phyloP scores from a whole-genome alignment of 2,797 vertebrate genomes.

The Podarcis siculus region DNA sequence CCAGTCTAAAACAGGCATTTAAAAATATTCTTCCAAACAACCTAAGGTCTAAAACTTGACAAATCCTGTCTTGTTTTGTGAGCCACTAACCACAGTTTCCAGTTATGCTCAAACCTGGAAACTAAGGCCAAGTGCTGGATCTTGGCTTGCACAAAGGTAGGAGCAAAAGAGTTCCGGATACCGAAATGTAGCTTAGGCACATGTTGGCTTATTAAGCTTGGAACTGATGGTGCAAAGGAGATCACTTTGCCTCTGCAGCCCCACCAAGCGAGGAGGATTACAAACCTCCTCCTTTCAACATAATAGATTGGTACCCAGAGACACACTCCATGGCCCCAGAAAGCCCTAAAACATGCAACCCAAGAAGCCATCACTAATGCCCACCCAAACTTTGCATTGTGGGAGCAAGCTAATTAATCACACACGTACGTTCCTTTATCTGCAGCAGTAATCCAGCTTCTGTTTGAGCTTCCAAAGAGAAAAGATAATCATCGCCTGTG shows the following conservation, averaged over 20 bases:
- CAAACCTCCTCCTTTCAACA: neutral
- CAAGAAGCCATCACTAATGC: neutral
- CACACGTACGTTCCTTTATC: conserved; percentile 10
- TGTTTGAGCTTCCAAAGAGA: neutral
- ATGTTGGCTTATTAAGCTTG: neutral
- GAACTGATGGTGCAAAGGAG: neutral
- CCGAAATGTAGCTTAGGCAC: neutral
- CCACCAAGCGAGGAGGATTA: neutral
- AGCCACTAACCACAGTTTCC: neutral
- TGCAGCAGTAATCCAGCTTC: neutral
- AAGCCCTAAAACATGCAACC: neutral
- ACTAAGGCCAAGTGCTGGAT: neutral
- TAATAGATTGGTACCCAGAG: neutral
- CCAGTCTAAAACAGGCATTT: too few relatives aligned
- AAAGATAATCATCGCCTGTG: conserved; percentile 7
- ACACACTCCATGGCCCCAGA: neutral
- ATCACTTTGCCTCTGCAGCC: too few relatives aligned
- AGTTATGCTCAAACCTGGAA: neutral
- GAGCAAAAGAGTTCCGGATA: neutral
- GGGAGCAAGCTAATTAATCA: conserved; percentile 14
- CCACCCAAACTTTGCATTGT: neutral
- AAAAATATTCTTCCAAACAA: neutral
- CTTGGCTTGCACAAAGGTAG: neutral
- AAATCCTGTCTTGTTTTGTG: neutral
- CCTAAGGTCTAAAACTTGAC: neutral